Percentiles rank a stretch among this genome's conserved stretches.
Conservation (phyloP, 2,113 vertebrate genomes). For the Onychostoma macrolepis region DNA sequence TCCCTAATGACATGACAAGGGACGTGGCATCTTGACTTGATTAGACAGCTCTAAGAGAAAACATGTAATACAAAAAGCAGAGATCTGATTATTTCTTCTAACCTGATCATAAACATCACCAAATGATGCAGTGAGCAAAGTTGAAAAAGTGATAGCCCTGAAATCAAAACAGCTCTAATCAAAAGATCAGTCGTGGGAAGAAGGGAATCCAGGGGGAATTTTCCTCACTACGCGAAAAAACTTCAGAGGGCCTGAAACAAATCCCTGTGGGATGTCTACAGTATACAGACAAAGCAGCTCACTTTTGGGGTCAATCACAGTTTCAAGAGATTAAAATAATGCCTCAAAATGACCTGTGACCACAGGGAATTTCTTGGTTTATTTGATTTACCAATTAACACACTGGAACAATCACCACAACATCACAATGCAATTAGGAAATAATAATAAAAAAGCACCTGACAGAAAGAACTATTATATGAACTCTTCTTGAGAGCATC, state of each 20-base stretch:
- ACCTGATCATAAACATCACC: constrained; percentile 49
- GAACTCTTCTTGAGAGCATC: background rate
- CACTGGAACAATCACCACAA: background rate
- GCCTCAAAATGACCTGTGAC: constrained; percentile 10
- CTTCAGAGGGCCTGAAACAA: background rate
- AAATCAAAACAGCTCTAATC: constrained; percentile 47
- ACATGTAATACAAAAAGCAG: constrained; percentile 30
- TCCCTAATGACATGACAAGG: constrained; percentile 51
- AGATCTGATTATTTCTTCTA: constrained; percentile 31
- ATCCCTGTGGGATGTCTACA: constrained; percentile 9
- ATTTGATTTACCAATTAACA: background rate
- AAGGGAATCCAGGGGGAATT: constrained; percentile 31
- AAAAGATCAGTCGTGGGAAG: constrained; percentile 48
- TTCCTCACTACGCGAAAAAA: background rate
- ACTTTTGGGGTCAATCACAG: constrained; percentile 29
- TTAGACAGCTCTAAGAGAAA: constrained; percentile 46
- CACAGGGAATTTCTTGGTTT: background rate
- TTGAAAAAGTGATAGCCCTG: constrained; percentile 42
- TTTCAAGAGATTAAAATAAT: constrained; percentile 9
- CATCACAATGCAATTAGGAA: background rate
- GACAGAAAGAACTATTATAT: background rate
- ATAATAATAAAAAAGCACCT: background rate
- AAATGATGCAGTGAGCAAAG: constrained; percentile 32
- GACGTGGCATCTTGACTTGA: constrained; percentile 34
- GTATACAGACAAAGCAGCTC: background rate